Evolutionary conservation across 2,888 invertebrate species (phyloP).

Genomic region (Melinopterus prodromus): DNA sequence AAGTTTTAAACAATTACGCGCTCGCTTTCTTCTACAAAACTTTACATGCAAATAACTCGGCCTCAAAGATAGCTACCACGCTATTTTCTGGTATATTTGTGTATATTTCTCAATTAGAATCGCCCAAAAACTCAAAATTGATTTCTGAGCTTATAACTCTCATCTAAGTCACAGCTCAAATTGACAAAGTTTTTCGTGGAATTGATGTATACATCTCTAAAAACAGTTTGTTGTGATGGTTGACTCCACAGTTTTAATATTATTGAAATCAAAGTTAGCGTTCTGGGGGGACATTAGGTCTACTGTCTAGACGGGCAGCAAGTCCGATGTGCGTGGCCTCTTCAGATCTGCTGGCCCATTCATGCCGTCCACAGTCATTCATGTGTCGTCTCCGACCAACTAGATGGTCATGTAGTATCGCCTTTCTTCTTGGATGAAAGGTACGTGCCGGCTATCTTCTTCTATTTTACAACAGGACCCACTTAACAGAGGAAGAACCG

Average conservation of each 20-base stretch:
- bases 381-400: slow-evolving; percentile 13
- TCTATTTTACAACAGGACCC: slow-evolving; percentile 15
- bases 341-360: not conserved
- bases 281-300: slow-evolving; percentile 20
- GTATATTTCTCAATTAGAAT: too few species aligned
- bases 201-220: not conserved
- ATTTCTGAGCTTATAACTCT: too few species aligned
- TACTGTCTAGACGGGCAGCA: slow-evolving; percentile 25
- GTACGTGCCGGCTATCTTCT: slow-evolving; percentile 21
- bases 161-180: too few species aligned
- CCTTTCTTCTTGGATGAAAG: slow-evolving; percentile 25
- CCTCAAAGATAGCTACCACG: too few species aligned
- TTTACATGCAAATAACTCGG: too few species aligned
- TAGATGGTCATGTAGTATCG: slow-evolving; percentile 24
- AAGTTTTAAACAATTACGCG: too few species aligned
- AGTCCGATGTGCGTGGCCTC: slow-evolving; percentile 11
- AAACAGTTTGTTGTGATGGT: slow-evolving; percentile 27
- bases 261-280: slow-evolving; percentile 26
- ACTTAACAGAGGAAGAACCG: slow-evolving; percentile 19
- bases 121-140: too few species aligned
- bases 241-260: slow-evolving; percentile 30
- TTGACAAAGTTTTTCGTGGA: too few species aligned
- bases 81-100: too few species aligned
- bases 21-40: too few species aligned
- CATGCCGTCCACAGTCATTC: slow-evolving; percentile 13